Base-by-base conservation (phyloP, 2,113 vertebrate genomes). In the Cheilinus undulatus region DNA sequence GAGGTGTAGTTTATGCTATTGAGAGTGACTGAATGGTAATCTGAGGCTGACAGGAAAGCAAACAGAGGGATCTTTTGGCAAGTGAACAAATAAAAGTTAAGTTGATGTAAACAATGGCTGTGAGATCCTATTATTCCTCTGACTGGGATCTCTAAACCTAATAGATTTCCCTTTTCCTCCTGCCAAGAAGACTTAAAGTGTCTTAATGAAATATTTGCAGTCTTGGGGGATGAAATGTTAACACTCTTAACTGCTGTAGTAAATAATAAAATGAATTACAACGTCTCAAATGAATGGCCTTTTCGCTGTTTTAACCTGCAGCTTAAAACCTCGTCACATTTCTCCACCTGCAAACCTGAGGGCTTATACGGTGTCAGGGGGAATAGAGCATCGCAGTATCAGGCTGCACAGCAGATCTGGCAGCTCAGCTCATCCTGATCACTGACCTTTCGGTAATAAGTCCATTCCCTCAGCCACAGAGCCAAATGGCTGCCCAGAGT, bases 381-480 rank as follows among this genome's bases (percentile, higher is more conserved):
- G 56, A 65, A 58, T 22, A 70, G 32, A 71, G 42, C 56, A 5
- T 14, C 43, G 8, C 32, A 34, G 56, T 58, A 32, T 48, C 30
- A 2, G 40, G 14, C 71, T 68, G 42, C 17, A 1, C 43, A 28
- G 68, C 61, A 27, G 52, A 69, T 57, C 69, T 50, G 52, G 78
- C 74, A 52, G 80, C 24, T 68, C 54, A 0, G 64, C 69, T 69
- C 8, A 51, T 56, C 80, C 72, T 65, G 54, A 73, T 86, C 76
- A 60, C 59, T 85, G 84, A 86, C 85, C 80, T 88, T 83, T 82
- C 28, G 69, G 75, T 76, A 81, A 85, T 75, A 62, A 73, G 77
- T 73, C 69, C 57, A 28, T 60, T 76, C 66, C 77, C 45, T 49
- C 34, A 7, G 60, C 83, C 68, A 45, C 22, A 1, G 38, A 46